Base-by-base conservation (phyloP, 2,888 invertebrate genomes). In the Eilema caniola region DNA sequence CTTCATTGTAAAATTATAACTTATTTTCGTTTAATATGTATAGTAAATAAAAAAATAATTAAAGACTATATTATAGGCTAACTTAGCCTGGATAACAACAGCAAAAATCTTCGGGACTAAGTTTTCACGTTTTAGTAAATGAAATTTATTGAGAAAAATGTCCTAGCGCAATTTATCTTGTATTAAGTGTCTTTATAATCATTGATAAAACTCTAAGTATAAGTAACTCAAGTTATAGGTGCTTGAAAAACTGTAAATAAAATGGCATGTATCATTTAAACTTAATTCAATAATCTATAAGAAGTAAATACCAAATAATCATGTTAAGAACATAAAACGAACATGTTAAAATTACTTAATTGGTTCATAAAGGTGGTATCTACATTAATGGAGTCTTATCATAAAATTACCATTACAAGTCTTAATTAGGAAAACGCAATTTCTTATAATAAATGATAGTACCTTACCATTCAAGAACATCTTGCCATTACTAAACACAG, bases 401-500 rank as follows among this genome's bases (percentile, higher is more conserved):
- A 3, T n/a, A 53, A 53, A 53, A n/a, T 53, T 20, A 53, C 5
- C 53, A 53, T 53, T 8, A 53, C 20, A 8, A 0, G 47, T 2
- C 5, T 20, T 20, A n/a, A 53, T 47, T 20, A 28, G 14, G 1
- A 25, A 11, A 64, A n/a, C 28, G 14, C 8, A 28, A 37, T 37
- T 25, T 25, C 4, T 0, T 16, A 11, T 63, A n/a, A 47, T 10
- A 31, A 61, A 28, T 28, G 8, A 41, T 37, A 53, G 23, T 16
- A 75, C 79, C 86, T 85, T 70, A 86, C 86, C 84, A 77, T 61
- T 75, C 67, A 67, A 59, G n/a, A 67, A 67, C 14, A 65, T 63
- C 71, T 72, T 73, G 70, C 28, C 72, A 77, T 71, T 71, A 68
- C 28, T 63, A 53, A 71, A n/a, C 85, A 86, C 83, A 73, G 74